Base-by-base conservation (phyloP, 2,113 vertebrate genomes). In the Malurus elegans region DNA sequence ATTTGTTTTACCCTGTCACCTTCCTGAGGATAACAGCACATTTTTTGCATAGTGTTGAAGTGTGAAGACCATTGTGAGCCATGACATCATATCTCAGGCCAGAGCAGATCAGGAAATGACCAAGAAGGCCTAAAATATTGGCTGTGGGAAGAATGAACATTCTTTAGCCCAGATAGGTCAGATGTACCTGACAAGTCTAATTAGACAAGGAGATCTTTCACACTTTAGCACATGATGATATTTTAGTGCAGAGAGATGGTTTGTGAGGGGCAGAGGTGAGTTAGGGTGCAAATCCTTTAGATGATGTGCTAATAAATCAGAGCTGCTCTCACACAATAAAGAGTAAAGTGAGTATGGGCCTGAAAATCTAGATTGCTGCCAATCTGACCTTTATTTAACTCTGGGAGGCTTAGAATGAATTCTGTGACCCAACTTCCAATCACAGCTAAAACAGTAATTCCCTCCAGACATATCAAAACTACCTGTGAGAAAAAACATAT, bases 71-170 rank as follows among this genome's bases (percentile, higher is more conserved):
- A 31, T 51, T 89, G 79, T 74, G 65, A 92, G 76, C 81, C 79
- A 87, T 96, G 96, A 97, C 96, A 92, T 96, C 88, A 82, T 76
- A 83, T 93, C 64, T 86, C 38, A 38, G 62, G 24, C 71, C 86
- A 64, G 24, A 79, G 79, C 45, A 64, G 93, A 82, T 53, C 66
- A 84, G 66, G 86, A 94, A 95, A 87, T 72, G 64, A 86, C 51
- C 60, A 32, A 62, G 88, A 34, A 40, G 69, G 48, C 32, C 88
- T 45, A 26, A 62, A 69, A 70, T 76, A 36, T 38, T 76, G 58
- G 71, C 86, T 80, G 32, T 21, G 54, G 86, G 70, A 86, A 91
- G 64, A 54, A 90, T 95, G 95, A 95, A 78, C 87, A 79, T 90
- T 91, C 61, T 78, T 93, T 8, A 72, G 51, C 73, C 73, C 5